A percentile compares a stretch with the other conserved stretches of the same genome.
phyloP scores from a whole-genome alignment of 2,113 vertebrate species.

The Pituophis catenifer region DNA sequence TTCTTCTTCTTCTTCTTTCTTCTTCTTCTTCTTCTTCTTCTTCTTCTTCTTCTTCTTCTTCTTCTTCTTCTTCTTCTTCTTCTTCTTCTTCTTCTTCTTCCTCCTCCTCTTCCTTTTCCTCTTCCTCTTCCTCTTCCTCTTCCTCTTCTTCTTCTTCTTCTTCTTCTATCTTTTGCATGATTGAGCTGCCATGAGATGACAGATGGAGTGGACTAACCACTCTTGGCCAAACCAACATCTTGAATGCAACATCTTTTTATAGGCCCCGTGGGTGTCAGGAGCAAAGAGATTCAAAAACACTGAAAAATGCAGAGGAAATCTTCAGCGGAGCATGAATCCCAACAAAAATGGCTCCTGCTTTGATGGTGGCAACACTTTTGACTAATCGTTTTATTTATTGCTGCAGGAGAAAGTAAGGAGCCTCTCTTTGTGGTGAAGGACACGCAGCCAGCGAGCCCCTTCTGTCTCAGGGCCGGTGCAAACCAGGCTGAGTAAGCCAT shows the following conservation, averaged over 20 bases:
- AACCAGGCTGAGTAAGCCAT: neutral
- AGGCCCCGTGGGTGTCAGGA: neutral
- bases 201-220: neutral
- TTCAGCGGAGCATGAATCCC: neutral
- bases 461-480: neutral
- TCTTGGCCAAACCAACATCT: neutral
- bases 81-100: too few species aligned
- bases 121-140: too few species aligned
- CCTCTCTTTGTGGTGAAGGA: neutral
- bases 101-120: too few species aligned
- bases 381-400: neutral
- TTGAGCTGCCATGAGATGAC: neutral
- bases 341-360: neutral
- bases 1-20: too few species aligned
- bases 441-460: neutral
- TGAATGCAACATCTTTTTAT: neutral
- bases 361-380: neutral
- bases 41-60: too few species aligned
- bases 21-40: too few species aligned
- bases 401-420: neutral
- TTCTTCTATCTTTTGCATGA: neutral
- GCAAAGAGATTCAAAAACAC: neutral
- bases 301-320: neutral
- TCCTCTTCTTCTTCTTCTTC: too few species aligned
- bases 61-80: too few species aligned